Evolutionary conservation across 2,888 invertebrate genomes (phyloP).

Genomic region (Norana najaformis): DNA sequence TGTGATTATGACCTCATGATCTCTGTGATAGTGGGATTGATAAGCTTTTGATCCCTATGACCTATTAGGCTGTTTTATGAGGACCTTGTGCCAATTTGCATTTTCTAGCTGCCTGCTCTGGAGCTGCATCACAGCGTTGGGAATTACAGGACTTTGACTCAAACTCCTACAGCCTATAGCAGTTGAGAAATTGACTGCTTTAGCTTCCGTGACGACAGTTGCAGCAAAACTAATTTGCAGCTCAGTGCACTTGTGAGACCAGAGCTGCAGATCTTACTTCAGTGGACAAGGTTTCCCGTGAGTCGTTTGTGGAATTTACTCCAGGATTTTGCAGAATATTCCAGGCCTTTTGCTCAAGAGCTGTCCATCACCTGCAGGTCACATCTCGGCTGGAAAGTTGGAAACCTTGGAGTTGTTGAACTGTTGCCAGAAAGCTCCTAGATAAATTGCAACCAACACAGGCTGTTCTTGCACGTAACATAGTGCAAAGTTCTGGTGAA

Average conservation of each 20-base stretch:
- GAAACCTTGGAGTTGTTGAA: too few relatives aligned
- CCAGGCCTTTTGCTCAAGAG: neutral
- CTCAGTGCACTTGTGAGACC: neutral
- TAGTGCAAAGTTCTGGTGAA: neutral
- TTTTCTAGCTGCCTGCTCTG: neutral
- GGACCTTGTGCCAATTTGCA: neutral
- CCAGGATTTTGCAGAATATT: neutral
- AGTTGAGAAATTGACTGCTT: neutral
- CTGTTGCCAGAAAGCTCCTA: too few relatives aligned
- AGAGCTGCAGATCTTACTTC: neutral
- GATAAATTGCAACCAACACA: neutral
- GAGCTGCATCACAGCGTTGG: constrained; percentile 15
- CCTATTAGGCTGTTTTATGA: neutral
- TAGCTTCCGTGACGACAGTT: constrained; percentile 9
- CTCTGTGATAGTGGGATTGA: neutral
- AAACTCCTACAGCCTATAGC: neutral
- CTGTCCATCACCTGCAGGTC: neutral
- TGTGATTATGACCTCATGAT: too few relatives aligned
- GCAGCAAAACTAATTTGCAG: neutral
- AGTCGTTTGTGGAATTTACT: neutral
- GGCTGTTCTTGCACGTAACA: neutral
- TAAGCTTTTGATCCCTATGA: neutral
- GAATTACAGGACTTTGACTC: constrained; percentile 17
- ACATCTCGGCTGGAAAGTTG: too few relatives aligned
- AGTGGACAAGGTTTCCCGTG: neutral